Percentiles rank a stretch among this genome's conserved stretches.
Conservation (phyloP, 1,140 invertebrate species). For the Lasioglossum albipes region DNA sequence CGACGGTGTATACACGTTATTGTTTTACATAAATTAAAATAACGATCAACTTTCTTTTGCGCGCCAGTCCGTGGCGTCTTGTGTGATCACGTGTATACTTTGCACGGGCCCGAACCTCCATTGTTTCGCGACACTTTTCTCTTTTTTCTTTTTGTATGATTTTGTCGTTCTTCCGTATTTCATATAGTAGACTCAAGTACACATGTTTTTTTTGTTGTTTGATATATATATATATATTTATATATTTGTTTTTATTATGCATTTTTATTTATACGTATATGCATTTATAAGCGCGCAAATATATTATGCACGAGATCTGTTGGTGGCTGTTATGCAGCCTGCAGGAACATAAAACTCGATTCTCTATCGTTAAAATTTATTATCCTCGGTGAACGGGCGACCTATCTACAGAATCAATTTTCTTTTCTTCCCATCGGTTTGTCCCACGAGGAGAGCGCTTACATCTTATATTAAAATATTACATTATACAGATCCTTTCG, state of each 20-base stretch:
- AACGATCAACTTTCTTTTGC: slow-evolving; percentile 53
- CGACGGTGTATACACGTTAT: slow-evolving; percentile 67
- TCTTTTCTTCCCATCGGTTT: neutral
- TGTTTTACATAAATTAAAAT: slow-evolving; percentile 70
- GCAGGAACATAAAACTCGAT: slow-evolving; percentile 77
- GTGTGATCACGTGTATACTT: slow-evolving; percentile 52
- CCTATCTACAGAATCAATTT: slow-evolving; percentile 61
- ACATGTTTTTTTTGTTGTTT: slow-evolving; percentile 21
- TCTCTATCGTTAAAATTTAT: slow-evolving; percentile 61
- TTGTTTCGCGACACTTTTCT: too few relatives aligned
- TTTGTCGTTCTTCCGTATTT: slow-evolving; percentile 16
- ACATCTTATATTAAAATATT: slow-evolving; percentile 38
- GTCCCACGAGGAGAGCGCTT: slow-evolving; percentile 26
- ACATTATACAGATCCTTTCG: slow-evolving; percentile 30
- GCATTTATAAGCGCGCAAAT: slow-evolving; percentile 59
- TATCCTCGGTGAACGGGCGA: slow-evolving; percentile 53
- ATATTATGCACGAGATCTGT: slow-evolving; percentile 77
- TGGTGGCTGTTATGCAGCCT: slow-evolving; percentile 69
- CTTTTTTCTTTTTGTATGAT: too few relatives aligned
- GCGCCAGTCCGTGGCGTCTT: slow-evolving; percentile 41
- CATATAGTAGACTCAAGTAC: slow-evolving; percentile 52
- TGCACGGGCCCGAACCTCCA: slow-evolving; percentile 25
- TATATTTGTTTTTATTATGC: slow-evolving; percentile 21
- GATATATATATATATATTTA: slow-evolving; percentile 34
- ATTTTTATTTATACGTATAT: slow-evolving; percentile 40